Base-by-base conservation (phyloP, 1,140 invertebrate species). In the Drosophila pectinifera region DNA sequence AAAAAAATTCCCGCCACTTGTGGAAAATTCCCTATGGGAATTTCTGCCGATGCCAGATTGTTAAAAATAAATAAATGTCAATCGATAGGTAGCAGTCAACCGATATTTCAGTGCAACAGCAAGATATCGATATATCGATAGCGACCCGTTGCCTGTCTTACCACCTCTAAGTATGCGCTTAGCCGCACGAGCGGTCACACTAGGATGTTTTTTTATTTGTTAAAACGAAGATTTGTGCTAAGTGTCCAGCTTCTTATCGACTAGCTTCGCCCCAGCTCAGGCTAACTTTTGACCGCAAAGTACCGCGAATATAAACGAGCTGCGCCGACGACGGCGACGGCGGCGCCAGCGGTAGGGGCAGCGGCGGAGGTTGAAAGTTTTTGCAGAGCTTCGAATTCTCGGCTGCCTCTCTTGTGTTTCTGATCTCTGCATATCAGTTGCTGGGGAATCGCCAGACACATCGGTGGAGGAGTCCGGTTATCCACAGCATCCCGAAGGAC, bases 271-370 rank as follows among this genome's bases (percentile, higher is more conserved):
- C 28, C 28, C 18, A 22, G 49, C 28, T 36, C 14, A 36, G 18
- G 18, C 2, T 51, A 10, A 13, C 31, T 36, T 34, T 26, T 20
- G 48, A 28, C 28, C 18, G 13, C n/a, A n/a, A n/a, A n/a, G 7
- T 14, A 36, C 49, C 31, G 49, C 49, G 31, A n/a, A 14, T 36
- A 36, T 53, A 36, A 22, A 3, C 18, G 22, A 53, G 49, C 49
- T 53, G 49, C 49, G 49, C 49, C 48, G 49, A 34, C 49, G 49
- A 53, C 49, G 49, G 49, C 31, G 31, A 34, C 31, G 49, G n/a
- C 49, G 8, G 49, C 18, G 49, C 18, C 18, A 53, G 31, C n/a
- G n/a, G n/a, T n/a, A n/a, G 24, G 31, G 49, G 31, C 48, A 51
- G 48, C 31, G 31, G 18, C 28, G 28, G 28, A 34, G 18, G 48